These are phyloP conservation scores for Salarias fasciatus DNA, from an alignment of 2,797 vertebrate genomes.

Conservation along the genomic window DNA sequence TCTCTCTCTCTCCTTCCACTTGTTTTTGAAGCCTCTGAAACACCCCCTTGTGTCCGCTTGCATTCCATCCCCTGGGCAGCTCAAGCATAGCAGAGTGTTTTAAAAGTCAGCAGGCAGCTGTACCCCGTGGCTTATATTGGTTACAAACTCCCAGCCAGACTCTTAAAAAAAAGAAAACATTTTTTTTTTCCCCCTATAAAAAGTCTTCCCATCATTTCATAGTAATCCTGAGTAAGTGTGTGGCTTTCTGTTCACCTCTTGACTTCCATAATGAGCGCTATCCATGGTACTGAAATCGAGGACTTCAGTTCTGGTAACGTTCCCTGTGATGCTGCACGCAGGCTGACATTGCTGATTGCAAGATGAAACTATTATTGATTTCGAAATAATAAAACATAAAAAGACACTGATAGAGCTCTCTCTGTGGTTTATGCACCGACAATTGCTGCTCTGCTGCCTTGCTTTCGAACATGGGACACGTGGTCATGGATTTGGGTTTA, in stretches of 20 bases:
- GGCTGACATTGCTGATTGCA: constrained; percentile 5
- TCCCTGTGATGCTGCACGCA: not conserved
- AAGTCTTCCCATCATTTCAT: constrained; percentile 61
- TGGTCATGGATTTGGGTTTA: constrained; percentile 44
- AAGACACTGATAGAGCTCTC: not conserved
- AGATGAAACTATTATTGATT: constrained; percentile 36
- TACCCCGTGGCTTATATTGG: constrained; percentile 62
- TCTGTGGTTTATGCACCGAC: constrained; percentile 26
- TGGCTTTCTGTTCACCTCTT: constrained; percentile 32
- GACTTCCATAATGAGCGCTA: constrained; percentile 32
- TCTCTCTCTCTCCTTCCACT: constrained; percentile 40
- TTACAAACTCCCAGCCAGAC: constrained; percentile 63
- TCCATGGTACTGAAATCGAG: constrained; percentile 56
- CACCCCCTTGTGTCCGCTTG: constrained; percentile 78
- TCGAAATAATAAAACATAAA: constrained; percentile 14
- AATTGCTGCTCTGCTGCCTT: constrained; percentile 34
- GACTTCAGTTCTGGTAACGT: not conserved
- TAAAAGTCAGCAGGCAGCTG: constrained; percentile 71
- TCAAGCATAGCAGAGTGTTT: constrained; percentile 80
- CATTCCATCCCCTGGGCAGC: constrained; percentile 71
- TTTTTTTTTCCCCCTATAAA: no score
- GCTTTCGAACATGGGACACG: constrained; percentile 43
- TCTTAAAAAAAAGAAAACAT: constrained; percentile 43
- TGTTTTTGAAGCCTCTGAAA: constrained; percentile 77
- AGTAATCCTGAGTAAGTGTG: constrained; percentile 54